Evolutionary conservation across 2,888 invertebrate species (phyloP).

Genomic region (Conistra vaccinii): DNA sequence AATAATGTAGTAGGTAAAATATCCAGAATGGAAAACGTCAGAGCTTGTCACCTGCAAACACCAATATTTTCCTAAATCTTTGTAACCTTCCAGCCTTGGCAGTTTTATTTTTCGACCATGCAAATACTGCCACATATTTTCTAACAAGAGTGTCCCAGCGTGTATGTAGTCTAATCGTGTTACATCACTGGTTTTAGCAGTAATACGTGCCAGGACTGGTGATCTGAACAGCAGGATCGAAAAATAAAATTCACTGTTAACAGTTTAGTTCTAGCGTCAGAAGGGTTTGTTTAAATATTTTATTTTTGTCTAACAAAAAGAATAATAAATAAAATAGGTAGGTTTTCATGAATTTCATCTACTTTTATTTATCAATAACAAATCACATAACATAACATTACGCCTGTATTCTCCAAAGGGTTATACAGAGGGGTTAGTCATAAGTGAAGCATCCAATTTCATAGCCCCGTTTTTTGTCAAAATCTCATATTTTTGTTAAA

Average conservation of each 20-base stretch:
- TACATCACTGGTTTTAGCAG: slow-evolving; percentile 37
- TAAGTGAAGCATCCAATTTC: not conserved
- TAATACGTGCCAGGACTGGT: slow-evolving; percentile 39
- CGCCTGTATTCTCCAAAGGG: too few species aligned
- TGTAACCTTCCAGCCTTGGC: not conserved
- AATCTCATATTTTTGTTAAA: not conserved
- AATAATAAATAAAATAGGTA: not conserved
- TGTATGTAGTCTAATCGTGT: slow-evolving; percentile 30
- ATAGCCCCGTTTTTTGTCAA: not conserved
- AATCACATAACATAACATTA: not conserved
- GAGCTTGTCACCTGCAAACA: not conserved
- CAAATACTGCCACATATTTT: slow-evolving; percentile 1
- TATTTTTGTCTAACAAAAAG: not conserved
- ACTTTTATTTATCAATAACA: too few species aligned
- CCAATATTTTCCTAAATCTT: not conserved
- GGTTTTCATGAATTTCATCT: not conserved
- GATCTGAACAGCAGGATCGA: slow-evolving; percentile 11
- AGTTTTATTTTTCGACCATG: slow-evolving; percentile 16
- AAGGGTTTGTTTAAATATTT: slow-evolving; percentile 4
- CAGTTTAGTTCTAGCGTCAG: not conserved
- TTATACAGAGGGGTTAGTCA: not conserved
- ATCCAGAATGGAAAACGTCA: not conserved
- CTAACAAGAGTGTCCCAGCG: not conserved
- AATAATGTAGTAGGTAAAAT: not conserved
- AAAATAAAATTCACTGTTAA: slow-evolving; percentile 27